Evolutionary conservation across 2,113 vertebrate genomes (phyloP).

Genomic region (Lasiurus cinereus): DNA sequence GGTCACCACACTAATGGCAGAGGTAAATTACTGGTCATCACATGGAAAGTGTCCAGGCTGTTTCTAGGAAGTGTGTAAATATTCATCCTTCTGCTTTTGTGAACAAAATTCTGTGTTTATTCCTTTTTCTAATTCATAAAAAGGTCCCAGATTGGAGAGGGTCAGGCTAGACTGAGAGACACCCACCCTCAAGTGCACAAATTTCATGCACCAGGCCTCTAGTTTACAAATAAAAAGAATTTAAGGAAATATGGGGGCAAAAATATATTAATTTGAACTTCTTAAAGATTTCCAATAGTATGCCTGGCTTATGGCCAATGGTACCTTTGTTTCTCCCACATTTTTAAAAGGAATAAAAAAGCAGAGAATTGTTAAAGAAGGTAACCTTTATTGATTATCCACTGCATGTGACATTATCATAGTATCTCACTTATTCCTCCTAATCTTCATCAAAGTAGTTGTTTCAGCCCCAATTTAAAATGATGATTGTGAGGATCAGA

Average conservation of each 20-base stretch:
- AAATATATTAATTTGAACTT: background rate
- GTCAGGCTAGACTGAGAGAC: no score
- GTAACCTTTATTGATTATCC: background rate
- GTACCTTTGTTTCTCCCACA: background rate
- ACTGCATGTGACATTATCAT: background rate
- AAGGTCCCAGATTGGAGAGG: no score
- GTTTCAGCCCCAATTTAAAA: background rate
- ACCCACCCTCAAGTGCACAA: no score
- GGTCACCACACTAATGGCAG: background rate
- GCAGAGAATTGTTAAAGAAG: background rate
- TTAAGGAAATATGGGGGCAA: background rate
- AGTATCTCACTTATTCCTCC: background rate
- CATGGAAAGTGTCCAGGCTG: background rate
- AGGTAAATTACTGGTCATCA: background rate
- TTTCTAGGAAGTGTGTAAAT: background rate
- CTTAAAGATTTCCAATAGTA: conserved; percentile 48
- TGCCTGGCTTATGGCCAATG: background rate
- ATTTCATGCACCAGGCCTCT: no score
- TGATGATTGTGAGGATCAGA: background rate
- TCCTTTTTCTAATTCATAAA: background rate
- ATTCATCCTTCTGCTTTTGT: background rate
- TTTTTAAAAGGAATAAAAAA: conserved; percentile 47
- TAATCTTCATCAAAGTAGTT: background rate
- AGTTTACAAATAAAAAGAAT: background rate
- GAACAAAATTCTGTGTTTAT: background rate